Conservation (phyloP, 2,888 invertebrate species). For the Cosmia trapezina region DNA sequence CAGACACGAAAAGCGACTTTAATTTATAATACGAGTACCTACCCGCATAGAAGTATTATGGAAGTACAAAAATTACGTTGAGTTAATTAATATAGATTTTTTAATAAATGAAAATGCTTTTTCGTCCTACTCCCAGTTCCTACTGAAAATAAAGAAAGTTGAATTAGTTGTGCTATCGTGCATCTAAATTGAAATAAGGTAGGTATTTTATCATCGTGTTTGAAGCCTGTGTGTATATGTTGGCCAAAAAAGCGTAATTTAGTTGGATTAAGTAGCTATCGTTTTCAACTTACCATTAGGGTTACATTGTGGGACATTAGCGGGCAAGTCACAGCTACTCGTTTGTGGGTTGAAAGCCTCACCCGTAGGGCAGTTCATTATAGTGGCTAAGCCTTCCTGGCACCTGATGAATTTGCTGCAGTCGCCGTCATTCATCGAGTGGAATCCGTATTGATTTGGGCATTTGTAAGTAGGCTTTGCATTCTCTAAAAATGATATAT, state of each 20-base stretch:
- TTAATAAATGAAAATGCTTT: too few relatives aligned
- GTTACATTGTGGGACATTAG: constrained; percentile 78
- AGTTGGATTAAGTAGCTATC: not conserved
- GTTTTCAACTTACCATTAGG: constrained; percentile 69
- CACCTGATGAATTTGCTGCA: constrained; percentile 80
- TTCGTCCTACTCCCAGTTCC: too few relatives aligned
- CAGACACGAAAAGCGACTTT: too few relatives aligned
- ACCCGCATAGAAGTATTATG: too few relatives aligned
- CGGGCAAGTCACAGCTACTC: constrained; percentile 80
- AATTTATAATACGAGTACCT: too few relatives aligned
- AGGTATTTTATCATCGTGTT: not conserved
- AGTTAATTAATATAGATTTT: too few relatives aligned
- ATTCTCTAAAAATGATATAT: constrained; percentile 47
- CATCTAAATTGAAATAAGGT: not conserved
- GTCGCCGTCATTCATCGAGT: constrained; percentile 70
- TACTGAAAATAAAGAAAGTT: constrained; percentile 61
- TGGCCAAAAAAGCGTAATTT: not conserved
- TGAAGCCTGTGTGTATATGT: too few relatives aligned
- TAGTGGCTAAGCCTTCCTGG: constrained; percentile 73
- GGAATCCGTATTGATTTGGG: constrained; percentile 75
- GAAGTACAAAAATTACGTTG: too few relatives aligned
- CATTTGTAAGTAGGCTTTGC: constrained; percentile 60
- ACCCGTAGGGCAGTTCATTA: constrained; percentile 80
- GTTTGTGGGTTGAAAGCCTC: constrained; percentile 75
- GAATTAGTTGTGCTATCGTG: not conserved